Conservation (phyloP, 2,888 invertebrate species). For the Dasysyrphus tricinctus region DNA sequence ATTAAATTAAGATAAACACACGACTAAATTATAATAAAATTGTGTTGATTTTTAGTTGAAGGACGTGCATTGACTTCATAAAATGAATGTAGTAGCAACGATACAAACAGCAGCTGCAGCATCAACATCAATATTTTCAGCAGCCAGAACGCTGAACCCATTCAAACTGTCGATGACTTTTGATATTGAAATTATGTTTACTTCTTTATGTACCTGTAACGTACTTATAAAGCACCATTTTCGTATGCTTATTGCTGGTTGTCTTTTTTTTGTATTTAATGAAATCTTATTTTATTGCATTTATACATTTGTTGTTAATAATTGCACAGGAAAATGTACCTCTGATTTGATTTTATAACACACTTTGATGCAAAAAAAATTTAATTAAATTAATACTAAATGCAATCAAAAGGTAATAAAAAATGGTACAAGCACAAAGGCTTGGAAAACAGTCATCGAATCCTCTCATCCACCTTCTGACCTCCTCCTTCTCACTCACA, state of each 20-base stretch:
- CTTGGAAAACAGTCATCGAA: constrained; percentile 2
- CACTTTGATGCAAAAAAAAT: constrained; percentile 12
- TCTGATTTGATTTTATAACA: constrained; percentile 63
- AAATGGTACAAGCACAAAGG: constrained; percentile 37
- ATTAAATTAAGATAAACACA: constrained; percentile 28
- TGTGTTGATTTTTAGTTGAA: constrained; percentile 70
- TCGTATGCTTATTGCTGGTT: constrained; percentile 8
- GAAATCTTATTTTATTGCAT: constrained; percentile 63
- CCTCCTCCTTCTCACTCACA: background rate
- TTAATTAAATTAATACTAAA: constrained; percentile 13
- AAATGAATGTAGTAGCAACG: constrained; percentile 28
- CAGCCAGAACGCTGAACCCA: constrained; percentile 54
- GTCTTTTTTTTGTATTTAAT: constrained; percentile 27
- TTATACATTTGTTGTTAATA: constrained; percentile 59
- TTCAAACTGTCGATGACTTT: constrained; percentile 77
- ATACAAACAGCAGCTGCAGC: constrained; percentile 64
- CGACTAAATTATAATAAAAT: constrained; percentile 41
- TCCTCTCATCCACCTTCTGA: background rate
- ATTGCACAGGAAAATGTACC: constrained; percentile 20
- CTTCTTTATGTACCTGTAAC: background rate
- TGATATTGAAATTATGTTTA: constrained; percentile 76
- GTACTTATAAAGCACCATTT: constrained; percentile 31
- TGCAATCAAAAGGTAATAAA: constrained; percentile 33
- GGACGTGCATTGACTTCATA: constrained; percentile 77
- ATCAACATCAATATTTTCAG: constrained; percentile 21